Percentiles rank a stretch among this genome's conserved stretches.
Evolutionary conservation across 2,113 vertebrate species (phyloP).

Genomic region (Ondatra zibethicus): DNA sequence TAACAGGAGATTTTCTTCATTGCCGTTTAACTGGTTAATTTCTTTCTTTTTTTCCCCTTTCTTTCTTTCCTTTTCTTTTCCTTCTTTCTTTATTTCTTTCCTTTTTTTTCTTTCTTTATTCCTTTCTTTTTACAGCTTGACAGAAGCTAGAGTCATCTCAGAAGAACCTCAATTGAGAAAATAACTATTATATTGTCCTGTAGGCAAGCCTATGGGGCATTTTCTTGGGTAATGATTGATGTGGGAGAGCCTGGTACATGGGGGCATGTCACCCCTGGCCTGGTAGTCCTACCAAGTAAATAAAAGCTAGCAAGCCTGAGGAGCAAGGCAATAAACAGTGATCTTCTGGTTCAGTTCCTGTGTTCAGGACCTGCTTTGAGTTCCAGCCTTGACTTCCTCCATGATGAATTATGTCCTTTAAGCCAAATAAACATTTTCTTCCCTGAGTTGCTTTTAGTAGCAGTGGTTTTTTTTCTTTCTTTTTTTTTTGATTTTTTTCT

Average conservation of each 20-base stretch:
- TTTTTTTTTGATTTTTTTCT: too few species aligned
- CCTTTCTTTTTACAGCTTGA: not conserved
- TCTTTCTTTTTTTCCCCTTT: not conserved
- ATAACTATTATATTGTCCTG: not conserved
- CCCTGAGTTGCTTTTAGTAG: not conserved
- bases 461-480: not conserved
- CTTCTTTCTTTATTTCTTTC: not conserved
- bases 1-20: not conserved
- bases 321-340: not conserved
- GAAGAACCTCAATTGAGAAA: not conserved
- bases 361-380: not conserved
- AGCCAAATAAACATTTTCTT: not conserved
- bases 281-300: not conserved
- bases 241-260: not conserved
- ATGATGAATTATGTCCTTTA: not conserved
- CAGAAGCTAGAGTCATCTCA: not conserved
- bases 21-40: not conserved
- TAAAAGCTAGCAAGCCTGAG: not conserved
- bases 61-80: rapidly evolving
- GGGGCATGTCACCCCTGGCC: not conserved
- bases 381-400: not conserved
- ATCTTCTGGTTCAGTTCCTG: not conserved
- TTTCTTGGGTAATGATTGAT: not conserved
- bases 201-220: not conserved
- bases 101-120: not conserved